These are phyloP conservation scores for Parnassius smintheus DNA, from an alignment of 2,888 invertebrate species.

Conservation along the genomic window DNA sequence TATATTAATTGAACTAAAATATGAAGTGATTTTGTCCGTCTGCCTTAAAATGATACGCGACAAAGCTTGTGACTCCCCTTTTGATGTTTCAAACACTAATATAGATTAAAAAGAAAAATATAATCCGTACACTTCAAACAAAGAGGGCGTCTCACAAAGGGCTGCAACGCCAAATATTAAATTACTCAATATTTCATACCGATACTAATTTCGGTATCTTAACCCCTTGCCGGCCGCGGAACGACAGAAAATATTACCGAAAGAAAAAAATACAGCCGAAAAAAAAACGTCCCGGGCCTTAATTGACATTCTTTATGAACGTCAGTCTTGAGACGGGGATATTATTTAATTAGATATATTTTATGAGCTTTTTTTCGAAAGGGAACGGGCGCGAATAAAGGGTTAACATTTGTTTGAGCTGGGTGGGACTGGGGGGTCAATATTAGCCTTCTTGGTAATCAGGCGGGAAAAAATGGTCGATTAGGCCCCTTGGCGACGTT, in stretches of 20 bases:
- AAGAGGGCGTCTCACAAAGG: slow-evolving; percentile 46
- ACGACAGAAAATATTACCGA: slow-evolving; percentile 67
- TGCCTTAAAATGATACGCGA: background rate
- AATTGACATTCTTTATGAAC: slow-evolving; percentile 82
- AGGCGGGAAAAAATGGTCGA: slow-evolving; percentile 79
- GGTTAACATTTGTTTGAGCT: slow-evolving; percentile 79
- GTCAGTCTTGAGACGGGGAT: slow-evolving; percentile 79
- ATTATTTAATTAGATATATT: slow-evolving; percentile 83
- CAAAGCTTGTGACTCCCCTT: slow-evolving; percentile 15
- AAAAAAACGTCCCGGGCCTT: slow-evolving; percentile 69
- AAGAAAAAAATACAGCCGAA: slow-evolving; percentile 48
- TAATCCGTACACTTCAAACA: slow-evolving; percentile 38
- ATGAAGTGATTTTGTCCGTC: too few species aligned
- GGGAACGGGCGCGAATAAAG: slow-evolving; percentile 72
- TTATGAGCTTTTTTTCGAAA: slow-evolving; percentile 78
- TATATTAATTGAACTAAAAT: too few species aligned
- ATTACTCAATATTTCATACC: slow-evolving; percentile 81
- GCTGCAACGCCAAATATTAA: slow-evolving; percentile 66
- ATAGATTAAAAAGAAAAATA: slow-evolving; percentile 45
- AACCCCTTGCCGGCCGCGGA: slow-evolving; percentile 74
- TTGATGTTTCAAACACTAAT: slow-evolving; percentile 40
- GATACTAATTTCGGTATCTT: slow-evolving; percentile 81
- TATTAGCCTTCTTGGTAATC: slow-evolving; percentile 80
- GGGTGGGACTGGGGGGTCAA: slow-evolving; percentile 66
- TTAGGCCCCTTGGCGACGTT: slow-evolving; percentile 73